These are phyloP conservation scores for Diuraphis noxia DNA, from an alignment of 1,140 invertebrate genomes.

Conservation along the genomic window DNA sequence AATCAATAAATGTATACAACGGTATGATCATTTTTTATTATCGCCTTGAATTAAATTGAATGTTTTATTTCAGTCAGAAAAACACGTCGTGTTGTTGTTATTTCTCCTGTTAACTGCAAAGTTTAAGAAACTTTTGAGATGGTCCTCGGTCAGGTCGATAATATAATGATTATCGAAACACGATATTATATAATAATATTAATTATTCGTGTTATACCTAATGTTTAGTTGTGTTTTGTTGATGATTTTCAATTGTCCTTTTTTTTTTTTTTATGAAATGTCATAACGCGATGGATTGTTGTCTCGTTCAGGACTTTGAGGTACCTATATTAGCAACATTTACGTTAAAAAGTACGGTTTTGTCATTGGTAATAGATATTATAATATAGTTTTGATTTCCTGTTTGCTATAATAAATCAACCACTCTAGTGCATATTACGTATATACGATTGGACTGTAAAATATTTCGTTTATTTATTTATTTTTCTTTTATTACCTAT, in stretches of 20 bases:
- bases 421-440: constrained; percentile 49
- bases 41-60: constrained; percentile 25
- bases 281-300: constrained; percentile 50
- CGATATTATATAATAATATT: constrained; percentile 20
- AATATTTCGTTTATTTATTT: constrained; percentile 47
- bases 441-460: constrained; percentile 50
- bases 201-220: background rate
- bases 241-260: constrained; percentile 51
- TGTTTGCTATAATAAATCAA: constrained; percentile 51
- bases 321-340: constrained; percentile 37
- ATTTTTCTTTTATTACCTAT: background rate
- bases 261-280: constrained; percentile 54
- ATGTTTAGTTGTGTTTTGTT: constrained; percentile 34
- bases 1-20: background rate
- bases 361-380: constrained; percentile 52
- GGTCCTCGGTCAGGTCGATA: constrained; percentile 73
- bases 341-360: constrained; percentile 47
- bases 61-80: constrained; percentile 46
- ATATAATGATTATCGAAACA: constrained; percentile 43
- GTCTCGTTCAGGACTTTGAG: constrained; percentile 52
- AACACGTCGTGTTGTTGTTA: constrained; percentile 32
- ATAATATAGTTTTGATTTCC: constrained; percentile 54
- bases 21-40: constrained; percentile 28
- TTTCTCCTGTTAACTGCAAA: constrained; percentile 57
- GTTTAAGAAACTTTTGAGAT: constrained; percentile 94